Conservation (phyloP, 2,113 vertebrate species). For the Procavia capensis region DNA sequence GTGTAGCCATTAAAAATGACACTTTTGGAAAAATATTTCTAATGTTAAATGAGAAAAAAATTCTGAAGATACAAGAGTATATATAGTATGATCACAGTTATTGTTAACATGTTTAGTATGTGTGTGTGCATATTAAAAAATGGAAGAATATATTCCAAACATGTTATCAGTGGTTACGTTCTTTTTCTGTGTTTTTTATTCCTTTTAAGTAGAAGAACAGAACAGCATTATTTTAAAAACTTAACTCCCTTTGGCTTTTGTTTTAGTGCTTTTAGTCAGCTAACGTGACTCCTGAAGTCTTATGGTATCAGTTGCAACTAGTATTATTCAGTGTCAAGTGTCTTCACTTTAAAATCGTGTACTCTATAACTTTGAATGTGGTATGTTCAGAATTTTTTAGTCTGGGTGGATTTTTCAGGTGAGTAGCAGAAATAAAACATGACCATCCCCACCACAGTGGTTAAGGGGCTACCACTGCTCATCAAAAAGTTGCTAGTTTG, state of each 20-base stretch:
- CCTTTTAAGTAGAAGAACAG: background rate
- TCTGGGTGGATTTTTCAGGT: background rate
- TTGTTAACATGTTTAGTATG: background rate
- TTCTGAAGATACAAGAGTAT: background rate
- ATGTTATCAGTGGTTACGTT: background rate
- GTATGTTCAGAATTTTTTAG: background rate
- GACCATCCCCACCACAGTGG: background rate
- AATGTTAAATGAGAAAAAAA: background rate
- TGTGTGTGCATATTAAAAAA: background rate
- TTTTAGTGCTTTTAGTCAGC: background rate
- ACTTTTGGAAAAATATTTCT: constrained; percentile 7
- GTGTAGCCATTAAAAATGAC: background rate
- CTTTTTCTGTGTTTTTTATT: background rate
- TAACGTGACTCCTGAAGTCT: constrained; percentile 9
- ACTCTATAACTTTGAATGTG: background rate
- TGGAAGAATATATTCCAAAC: background rate
- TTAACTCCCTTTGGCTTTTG: background rate
- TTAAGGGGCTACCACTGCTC: too few species aligned
- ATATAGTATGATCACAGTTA: background rate
- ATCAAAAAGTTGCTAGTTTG: too few species aligned
- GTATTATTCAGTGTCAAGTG: background rate
- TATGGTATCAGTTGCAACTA: background rate
- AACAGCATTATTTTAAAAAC: background rate
- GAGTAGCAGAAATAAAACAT: background rate
- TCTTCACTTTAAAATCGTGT: background rate